Base-by-base conservation (phyloP, 1,140 invertebrate genomes). In the Orchestia grillus region DNA sequence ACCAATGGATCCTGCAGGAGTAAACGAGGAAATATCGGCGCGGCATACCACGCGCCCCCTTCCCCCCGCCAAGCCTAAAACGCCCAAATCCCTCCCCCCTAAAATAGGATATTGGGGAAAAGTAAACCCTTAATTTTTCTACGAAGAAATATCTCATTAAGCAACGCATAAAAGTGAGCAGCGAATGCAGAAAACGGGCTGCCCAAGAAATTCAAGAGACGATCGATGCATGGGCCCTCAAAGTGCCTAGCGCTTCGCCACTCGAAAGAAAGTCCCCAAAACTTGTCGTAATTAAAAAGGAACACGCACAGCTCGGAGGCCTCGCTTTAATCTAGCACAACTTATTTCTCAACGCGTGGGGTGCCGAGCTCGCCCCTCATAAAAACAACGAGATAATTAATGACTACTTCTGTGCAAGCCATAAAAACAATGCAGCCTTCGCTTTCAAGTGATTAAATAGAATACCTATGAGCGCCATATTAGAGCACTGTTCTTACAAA, bases 311-410 rank as follows among this genome's bases (percentile, higher is more conserved):
- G 41, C 41, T 44, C 36, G 43, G 88, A 41, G 88, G 41, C 43
- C n/a, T 90, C 41, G 88, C 88, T 42, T 41, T 90, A 90, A 90
- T 90, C 88, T 90, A 4, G n/a, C 88, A 44, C 88, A 90, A 90
- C 88, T 90, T 90, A 90, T 90, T 90, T 90, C 88, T 43, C 88
- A 41, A 36, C 88, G 88, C 88, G 88, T 90, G 11, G 11, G 62
- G 11, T 23, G 62, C 62, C 28, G 47, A 6, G 47, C 47, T 53
- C 47, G 47, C 47, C 47, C 47, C 11, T 77, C 62, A 77, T 77
- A 77, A 77, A 77, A 77, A 77, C 62, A 23, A 1, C 62, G 62
- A 77, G 62, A 36, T 77, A 77, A 77, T 77, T 77, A 77, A 77
- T 77, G 62, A 28, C 28, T 36, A 77, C 11, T 77, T 8, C 28